phyloP scores from a whole-genome alignment of 2,797 vertebrate genomes.

The Agapornis canus region DNA sequence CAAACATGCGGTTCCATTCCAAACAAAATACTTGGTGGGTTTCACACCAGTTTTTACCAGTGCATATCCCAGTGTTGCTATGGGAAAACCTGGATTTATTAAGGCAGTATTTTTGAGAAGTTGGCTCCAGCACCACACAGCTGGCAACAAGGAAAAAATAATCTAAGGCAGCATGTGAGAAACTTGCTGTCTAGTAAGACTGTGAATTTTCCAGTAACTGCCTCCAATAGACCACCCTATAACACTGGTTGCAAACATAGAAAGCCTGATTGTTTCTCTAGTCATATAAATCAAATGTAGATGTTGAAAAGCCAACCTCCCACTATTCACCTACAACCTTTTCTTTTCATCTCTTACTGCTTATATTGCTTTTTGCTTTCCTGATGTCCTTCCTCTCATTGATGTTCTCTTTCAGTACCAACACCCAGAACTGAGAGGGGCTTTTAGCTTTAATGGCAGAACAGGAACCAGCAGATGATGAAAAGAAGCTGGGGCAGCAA shows the following conservation, averaged over 20 bases:
- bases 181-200: slow-evolving; percentile 26
- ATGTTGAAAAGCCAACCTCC: slow-evolving; percentile 11
- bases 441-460: neutral
- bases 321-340: neutral
- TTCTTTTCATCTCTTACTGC: neutral
- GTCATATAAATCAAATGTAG: neutral
- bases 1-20: neutral
- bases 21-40: slow-evolving; percentile 13
- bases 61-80: neutral
- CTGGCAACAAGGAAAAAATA: slow-evolving; percentile 40
- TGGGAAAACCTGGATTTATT: slow-evolving; percentile 44
- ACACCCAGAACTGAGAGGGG: neutral
- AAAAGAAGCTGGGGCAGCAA: neutral
- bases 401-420: neutral
- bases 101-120: slow-evolving; percentile 45
- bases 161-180: slow-evolving; percentile 39
- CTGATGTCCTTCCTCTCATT: neutral
- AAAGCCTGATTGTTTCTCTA: slow-evolving; percentile 13
- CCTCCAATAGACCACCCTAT: slow-evolving; percentile 41
- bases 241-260: slow-evolving; percentile 10
- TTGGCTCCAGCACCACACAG: slow-evolving; percentile 24
- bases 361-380: neutral
- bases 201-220: slow-evolving; percentile 41
- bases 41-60: slow-evolving; percentile 17
- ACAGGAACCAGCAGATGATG: neutral